Evolutionary conservation across 2,113 vertebrate genomes (phyloP), one percentile per base, ranked within the genome.

Genomic region (Melospiza melodia): DNA sequence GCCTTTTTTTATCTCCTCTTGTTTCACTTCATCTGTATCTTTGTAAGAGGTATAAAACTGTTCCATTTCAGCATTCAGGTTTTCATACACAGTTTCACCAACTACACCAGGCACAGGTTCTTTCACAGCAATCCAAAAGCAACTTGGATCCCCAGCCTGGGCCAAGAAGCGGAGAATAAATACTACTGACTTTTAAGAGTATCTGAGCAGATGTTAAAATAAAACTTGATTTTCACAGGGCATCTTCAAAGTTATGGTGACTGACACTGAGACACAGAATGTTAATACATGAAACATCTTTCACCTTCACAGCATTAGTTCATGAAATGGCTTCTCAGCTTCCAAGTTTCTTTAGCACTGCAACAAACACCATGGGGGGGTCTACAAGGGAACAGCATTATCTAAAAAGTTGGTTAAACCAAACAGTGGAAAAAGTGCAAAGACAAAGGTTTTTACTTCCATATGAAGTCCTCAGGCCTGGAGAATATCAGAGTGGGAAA

Each of bases 91-190:
- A 11, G 31, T 46, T 93, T 98, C 97, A 81, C 91, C 41, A 2
- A 94, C 89, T 81, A 93, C 1, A 14, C 95, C 82, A 5, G 93
- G 81, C 46, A 71, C 61, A 1, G 20, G 69, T 44, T 95, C 97
- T 96, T 97, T 97, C 92, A 97, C 69, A 85, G 97, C 85, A 91
- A 97, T 97, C 98, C 98, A 98, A 90, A 98, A 98, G 86, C 97
- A 98, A 76, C 79, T 90, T 37, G 98, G 98, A 93, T 98, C 97
- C 91, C 98, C 95, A 94, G 97, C 68, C 98, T 98, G 20, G 11
- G 6, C 10, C 17, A 75, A 76, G 11, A 8, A 20, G 10, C 4
- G 89, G 11, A 84, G 6, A 69, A 91, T 9, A 92, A 68, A 61
- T 28, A 52, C 5, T 15, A 58, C 22, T 66, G 67, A 35, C 7